Evolutionary conservation across 2,888 invertebrate genomes (phyloP), one percentile per base, ranked within the genome.

Genomic region (Macrophya alboannulata): DNA sequence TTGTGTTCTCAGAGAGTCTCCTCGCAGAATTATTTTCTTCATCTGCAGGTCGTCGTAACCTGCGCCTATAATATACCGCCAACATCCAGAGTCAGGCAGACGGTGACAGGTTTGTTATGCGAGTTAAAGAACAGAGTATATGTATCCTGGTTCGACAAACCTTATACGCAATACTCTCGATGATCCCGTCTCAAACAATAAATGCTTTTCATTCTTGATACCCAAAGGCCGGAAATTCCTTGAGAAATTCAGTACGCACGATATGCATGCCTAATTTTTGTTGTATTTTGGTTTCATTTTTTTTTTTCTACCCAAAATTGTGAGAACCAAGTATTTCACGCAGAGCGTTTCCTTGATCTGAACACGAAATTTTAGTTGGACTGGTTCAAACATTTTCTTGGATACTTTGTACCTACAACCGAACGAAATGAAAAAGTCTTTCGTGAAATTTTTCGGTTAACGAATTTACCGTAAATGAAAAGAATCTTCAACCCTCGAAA

Each of bases 111-210:
- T 77, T 77, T 37, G 55, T 77, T 77, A 77, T 55, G 77, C 77
- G 77, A 68, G 68, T 68, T 9, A 31, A 17, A 77, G 45, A 55
- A 77, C 45, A 12, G 37, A 37, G 31, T 37, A 55, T 5, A 17
- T 4, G 74, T 74, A 77, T 77, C 77, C 77, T 77, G 77, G 77
- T 51, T 77, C 77, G 77, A 77, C 55, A 77, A 77, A 51, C 74
- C 21, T 45, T 74, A 25, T 45, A n/a, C 51, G 51, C 77, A 17
- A 25, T 15, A 10, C 45, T 45, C 51, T 51, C 17, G 21, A 37
- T 31, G 31, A 31, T 48, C 51, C 8, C n/a, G 45, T 31, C 21
- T 77, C n/a, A 15, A 77, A 77, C 55, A 77, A 74, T 45, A 1
- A 74, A 21, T 45, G 74, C 74, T 17, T 21, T 21, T 45, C n/a